Base-by-base conservation (phyloP, 2,797 vertebrate species). In the Chelon labrosus region DNA sequence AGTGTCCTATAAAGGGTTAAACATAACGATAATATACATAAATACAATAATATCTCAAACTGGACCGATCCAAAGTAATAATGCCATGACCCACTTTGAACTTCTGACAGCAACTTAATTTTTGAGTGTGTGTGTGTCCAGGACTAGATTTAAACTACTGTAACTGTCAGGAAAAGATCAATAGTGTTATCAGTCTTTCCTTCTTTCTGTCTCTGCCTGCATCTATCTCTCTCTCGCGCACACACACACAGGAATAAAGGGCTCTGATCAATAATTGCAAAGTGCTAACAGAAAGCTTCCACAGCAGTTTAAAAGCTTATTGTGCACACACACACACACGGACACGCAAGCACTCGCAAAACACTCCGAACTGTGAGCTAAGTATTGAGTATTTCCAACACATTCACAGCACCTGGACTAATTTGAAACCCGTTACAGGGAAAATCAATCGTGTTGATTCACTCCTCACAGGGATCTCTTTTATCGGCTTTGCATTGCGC, bases 231-330 rank as follows among this genome's bases (percentile, higher is more conserved):
- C 60, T 25, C 20, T 5, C 49, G 22, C 46, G n/a, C 52, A 60
- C 74, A 75, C 22, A 58, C 62, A 73, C 61, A 38, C 51, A 35
- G 69, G 56, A 75, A 62, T 70, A 79, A 86, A 71, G 41, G 84
- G 82, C 88, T 73, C 83, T 90, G 91, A 96, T 97, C 94, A 83
- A 96, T 96, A 96, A 75, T 58, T 85, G 85, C 63, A 75, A 88
- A 85, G 91, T 70, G 87, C 94, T 95, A 96, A 96, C 90, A 91
- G 89, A 91, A 94, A 88, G 89, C 95, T 96, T 94, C 94, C 93
- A 91, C 93, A 94, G 88, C 88, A 75, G 80, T 87, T 89, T 92
- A 94, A 93, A 95, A 93, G 82, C 92, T 95, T 94, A 95, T 91
- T 91, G 84, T 90, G 73, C 81, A 79, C 62, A 54, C 19, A 38